Percentiles rank a stretch among this genome's conserved stretches.
These are phyloP conservation scores for Eurytemora carolleeae DNA, from an alignment of 1,140 invertebrate species.

Conservation along the genomic window DNA sequence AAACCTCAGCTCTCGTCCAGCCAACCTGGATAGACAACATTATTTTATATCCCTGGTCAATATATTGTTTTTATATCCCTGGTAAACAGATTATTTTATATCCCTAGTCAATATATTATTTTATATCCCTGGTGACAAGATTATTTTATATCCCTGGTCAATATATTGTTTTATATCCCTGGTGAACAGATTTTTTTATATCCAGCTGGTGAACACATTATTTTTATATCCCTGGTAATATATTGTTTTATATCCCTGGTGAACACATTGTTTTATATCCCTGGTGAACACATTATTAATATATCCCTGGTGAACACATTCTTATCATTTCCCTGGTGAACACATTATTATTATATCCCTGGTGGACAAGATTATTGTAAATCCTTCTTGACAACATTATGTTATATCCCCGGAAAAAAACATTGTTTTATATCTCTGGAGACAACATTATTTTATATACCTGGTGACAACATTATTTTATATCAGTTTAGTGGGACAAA, in stretches of 20 bases:
- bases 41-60: no score
- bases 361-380: background rate
- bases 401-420: slow-evolving; percentile 33
- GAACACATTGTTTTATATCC: background rate
- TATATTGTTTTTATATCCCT: background rate
- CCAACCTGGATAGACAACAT: slow-evolving; percentile 27
- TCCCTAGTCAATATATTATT: background rate
- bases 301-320: no score
- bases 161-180: background rate
- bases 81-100: background rate
- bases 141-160: background rate
- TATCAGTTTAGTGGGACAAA: no score
- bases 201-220: background rate
- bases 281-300: background rate
- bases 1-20: slow-evolving; percentile 71
- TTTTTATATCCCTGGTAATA: background rate
- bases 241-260: background rate
- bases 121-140: background rate
- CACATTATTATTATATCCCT: background rate
- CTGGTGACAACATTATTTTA: background rate
- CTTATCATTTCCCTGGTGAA: no score
- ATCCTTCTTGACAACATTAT: background rate
- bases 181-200: background rate
- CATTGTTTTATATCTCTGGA: background rate
- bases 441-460: no score